phyloP scores from a whole-genome alignment of 2,113 vertebrate species.

The Oreochromis tanganicae region DNA sequence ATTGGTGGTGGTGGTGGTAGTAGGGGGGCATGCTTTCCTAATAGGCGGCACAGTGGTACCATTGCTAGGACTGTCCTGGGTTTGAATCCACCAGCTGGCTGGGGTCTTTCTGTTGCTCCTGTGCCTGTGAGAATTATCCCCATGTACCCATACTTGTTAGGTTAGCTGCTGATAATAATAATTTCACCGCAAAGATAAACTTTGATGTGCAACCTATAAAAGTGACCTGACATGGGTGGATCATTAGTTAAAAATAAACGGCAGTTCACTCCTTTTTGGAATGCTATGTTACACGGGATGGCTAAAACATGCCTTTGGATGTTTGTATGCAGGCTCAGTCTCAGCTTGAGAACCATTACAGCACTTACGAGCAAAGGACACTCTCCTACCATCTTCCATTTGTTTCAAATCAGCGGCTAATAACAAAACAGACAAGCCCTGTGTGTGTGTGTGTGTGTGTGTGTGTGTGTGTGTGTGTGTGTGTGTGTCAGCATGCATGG shows the following conservation, averaged over 20 bases:
- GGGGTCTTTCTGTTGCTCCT: background rate
- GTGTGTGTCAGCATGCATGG: background rate
- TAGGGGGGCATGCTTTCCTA: background rate
- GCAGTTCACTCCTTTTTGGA: background rate
- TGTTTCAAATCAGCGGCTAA: background rate
- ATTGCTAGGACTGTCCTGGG: background rate
- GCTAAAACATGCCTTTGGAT: background rate
- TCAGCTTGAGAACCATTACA: background rate
- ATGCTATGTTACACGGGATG: background rate
- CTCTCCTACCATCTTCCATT: background rate
- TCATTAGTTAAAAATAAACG: background rate
- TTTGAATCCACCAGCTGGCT: background rate
- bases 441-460: background rate
- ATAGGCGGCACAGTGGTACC: accelerated
- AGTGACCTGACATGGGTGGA: background rate
- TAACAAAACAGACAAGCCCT: background rate
- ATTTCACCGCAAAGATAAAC: background rate
- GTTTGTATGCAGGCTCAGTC: background rate
- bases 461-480: no score
- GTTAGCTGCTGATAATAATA: background rate
- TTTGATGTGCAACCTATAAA: background rate
- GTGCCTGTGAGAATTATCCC: background rate
- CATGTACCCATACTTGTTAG: background rate
- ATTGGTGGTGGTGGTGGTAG: background rate
- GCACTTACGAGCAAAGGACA: background rate